A percentile compares a stretch with the other conserved stretches of the same genome.
Evolutionary conservation across 2,888 invertebrate genomes (phyloP).

Genomic region (Drosophila atroscutellata): DNA sequence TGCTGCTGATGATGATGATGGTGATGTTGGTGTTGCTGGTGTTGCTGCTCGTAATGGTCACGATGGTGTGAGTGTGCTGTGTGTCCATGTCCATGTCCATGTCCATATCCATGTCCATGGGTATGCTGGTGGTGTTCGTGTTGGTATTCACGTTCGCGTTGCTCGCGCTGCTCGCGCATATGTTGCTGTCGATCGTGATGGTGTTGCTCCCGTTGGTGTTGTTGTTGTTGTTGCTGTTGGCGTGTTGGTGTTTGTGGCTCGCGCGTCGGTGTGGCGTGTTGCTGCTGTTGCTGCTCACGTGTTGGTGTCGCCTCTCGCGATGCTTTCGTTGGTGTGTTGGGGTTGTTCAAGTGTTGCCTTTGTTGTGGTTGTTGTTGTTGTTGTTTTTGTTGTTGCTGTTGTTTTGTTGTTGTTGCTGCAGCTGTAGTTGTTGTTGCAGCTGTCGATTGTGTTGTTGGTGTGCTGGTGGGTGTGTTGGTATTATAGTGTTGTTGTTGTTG

Average conservation of each 20-base stretch:
- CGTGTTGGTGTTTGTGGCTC: constrained; percentile 60
- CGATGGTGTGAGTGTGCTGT: constrained; percentile 41
- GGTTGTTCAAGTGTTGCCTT: constrained; percentile 56
- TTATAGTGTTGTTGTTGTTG: constrained; percentile 40
- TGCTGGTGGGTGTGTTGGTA: constrained; percentile 39
- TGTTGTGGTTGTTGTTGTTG: constrained; percentile 23
- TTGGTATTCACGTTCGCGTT: constrained; percentile 50
- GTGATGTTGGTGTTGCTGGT: constrained; percentile 27
- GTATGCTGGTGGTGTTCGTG: constrained; percentile 45
- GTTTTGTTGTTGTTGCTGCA: constrained; percentile 34
- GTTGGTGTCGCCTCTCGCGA: constrained; percentile 74
- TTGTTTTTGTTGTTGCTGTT: constrained; percentile 24
- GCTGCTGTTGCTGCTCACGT: constrained; percentile 55
- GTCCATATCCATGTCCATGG: constrained; percentile 35
- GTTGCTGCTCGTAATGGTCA: constrained; percentile 28
- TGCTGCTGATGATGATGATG: constrained; percentile 33
- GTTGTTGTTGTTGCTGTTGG: constrained; percentile 54
- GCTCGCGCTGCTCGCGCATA: constrained; percentile 47
- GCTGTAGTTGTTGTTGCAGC: constrained; percentile 38
- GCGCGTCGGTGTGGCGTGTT: constrained; percentile 55
- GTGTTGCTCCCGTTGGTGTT: constrained; percentile 60
- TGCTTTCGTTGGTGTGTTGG: constrained; percentile 67
- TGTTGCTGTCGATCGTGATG: constrained; percentile 59
- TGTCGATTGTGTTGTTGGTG: constrained; percentile 37
- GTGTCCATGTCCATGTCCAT: constrained; percentile 22